Conservation (phyloP, 2,888 invertebrate genomes). For the Craniophora ligustri region DNA sequence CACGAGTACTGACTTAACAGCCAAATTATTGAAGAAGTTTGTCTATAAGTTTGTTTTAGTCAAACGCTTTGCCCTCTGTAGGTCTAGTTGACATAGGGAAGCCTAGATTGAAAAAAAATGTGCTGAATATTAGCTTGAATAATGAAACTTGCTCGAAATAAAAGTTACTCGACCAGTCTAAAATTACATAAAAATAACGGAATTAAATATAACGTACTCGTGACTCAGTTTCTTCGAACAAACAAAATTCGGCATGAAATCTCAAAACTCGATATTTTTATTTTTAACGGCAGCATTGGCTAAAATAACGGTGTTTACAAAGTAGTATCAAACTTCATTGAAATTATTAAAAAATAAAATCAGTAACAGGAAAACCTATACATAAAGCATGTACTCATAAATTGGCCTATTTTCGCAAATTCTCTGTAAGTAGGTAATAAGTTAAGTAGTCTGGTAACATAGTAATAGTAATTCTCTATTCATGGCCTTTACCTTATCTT, state of each 20-base stretch:
- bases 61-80: no score
- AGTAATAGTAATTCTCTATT: background rate
- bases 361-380: background rate
- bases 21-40: no score
- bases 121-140: no score
- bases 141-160: background rate
- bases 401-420: background rate
- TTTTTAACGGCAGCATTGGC: background rate
- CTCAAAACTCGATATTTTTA: slow-evolving; percentile 3
- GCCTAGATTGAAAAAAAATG: no score
- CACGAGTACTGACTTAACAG: no score
- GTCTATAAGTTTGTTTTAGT: no score
- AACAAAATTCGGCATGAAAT: slow-evolving; percentile 9
- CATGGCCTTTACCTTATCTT: slow-evolving; percentile 4
- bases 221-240: slow-evolving; percentile 13
- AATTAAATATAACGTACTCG: slow-evolving; percentile 8
- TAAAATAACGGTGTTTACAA: background rate
- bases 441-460: background rate
- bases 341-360: background rate
- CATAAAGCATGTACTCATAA: background rate
- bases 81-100: no score
- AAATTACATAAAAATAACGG: slow-evolving; percentile 16
- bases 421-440: background rate
- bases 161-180: background rate
- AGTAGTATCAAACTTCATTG: background rate